Percentiles rank a stretch among this genome's conserved stretches.
phyloP scores from a whole-genome alignment of 1,140 invertebrate species.

The Phthorimaea operculella region DNA sequence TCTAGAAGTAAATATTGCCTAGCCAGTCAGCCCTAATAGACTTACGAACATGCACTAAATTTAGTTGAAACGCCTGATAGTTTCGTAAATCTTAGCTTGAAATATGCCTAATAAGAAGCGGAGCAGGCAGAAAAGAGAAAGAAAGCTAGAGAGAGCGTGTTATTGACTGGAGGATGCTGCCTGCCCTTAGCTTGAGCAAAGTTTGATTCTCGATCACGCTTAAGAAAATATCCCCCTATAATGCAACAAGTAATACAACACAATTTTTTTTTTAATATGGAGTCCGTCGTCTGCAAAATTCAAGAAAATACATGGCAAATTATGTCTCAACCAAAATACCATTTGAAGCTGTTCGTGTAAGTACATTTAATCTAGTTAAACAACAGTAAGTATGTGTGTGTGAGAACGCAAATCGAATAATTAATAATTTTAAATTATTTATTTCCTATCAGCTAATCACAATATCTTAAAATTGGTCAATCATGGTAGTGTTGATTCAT shows the following conservation, averaged over 20 bases:
- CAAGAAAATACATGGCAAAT: too few species aligned
- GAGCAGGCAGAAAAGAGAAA: slow-evolving; percentile 31
- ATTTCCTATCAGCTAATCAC: too few species aligned
- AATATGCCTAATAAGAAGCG: slow-evolving; percentile 24
- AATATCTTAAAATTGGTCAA: too few species aligned
- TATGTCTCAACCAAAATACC: too few species aligned
- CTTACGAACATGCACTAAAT: slow-evolving; percentile 20
- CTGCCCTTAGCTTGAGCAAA: slow-evolving; percentile 8
- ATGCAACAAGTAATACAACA: too few species aligned
- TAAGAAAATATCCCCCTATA: too few species aligned
- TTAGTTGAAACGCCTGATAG: slow-evolving; percentile 30
- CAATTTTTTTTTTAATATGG: too few species aligned
- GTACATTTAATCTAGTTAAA: too few species aligned
- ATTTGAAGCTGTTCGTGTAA: neutral
- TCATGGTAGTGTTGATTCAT: too few species aligned
- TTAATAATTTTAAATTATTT: too few species aligned
- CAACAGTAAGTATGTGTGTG: slow-evolving; percentile 33
- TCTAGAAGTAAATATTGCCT: neutral
- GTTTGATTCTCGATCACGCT: neutral
- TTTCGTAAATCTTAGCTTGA: neutral
- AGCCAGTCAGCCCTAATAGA: neutral
- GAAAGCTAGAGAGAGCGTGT: slow-evolving; percentile 33
- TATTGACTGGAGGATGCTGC: slow-evolving; percentile 43
- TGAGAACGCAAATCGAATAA: slow-evolving; percentile 42
- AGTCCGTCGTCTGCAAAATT: too few species aligned